Evolutionary conservation across 2,113 vertebrate genomes (phyloP).

Genomic region (Pandion haliaetus): DNA sequence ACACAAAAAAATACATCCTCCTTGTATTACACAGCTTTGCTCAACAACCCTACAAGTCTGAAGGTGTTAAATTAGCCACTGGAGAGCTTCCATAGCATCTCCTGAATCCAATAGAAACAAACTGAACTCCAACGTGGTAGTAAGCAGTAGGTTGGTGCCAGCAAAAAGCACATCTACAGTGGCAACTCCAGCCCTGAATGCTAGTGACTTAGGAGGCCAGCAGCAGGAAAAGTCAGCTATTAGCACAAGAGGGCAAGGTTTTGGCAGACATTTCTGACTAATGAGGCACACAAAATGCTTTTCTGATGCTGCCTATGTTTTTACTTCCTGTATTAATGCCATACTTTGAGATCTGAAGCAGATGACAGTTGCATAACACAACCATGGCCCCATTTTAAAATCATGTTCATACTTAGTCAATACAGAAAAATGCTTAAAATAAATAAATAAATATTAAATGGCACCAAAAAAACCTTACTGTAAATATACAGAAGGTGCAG

Average conservation of each 20-base stretch:
- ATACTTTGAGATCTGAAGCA: background rate
- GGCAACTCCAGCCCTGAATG: background rate
- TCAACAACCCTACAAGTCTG: background rate
- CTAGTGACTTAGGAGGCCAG: background rate
- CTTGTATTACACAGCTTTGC: background rate
- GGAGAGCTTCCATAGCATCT: background rate
- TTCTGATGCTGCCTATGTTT: background rate
- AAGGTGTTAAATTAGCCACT: conserved; percentile 15
- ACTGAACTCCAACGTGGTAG: background rate
- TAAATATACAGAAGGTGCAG: background rate
- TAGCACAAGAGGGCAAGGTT: background rate
- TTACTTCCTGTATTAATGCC: background rate
- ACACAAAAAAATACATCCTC: background rate
- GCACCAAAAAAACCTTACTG: background rate
- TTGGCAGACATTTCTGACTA: background rate
- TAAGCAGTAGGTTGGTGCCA: background rate
- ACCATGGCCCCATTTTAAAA: background rate
- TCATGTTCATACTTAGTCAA: background rate
- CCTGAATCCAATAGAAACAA: background rate
- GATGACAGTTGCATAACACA: background rate
- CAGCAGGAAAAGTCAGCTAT: background rate
- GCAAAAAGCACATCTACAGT: background rate
- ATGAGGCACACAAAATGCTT: conserved; percentile 12
- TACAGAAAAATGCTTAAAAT: background rate
- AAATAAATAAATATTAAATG: background rate